Evolutionary conservation across 1,140 invertebrate genomes (phyloP), one percentile per base, ranked within the genome.

Genomic region (Caenorhabditis inopinata): DNA sequence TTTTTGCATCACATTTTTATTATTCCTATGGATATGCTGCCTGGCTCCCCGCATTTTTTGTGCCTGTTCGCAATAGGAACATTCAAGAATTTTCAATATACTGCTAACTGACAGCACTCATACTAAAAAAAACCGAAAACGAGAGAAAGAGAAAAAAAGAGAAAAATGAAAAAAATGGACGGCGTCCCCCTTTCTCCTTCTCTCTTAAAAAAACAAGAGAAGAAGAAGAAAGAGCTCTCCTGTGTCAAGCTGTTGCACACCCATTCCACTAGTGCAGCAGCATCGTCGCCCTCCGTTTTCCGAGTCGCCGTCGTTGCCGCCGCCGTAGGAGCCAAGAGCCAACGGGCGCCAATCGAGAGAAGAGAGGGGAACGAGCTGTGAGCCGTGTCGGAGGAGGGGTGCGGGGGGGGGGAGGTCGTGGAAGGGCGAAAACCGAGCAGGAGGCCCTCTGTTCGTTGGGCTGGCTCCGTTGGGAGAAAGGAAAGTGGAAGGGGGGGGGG

Each of bases 351-450:
- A 58, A 58, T n/a, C 25, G 51, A 58, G 51, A 27, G 27, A 51
- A 51, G n/a, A 4, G 21, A 51, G 23, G 23, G 7, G 49, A 51
- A 25, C 23, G 49, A 27, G 23, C 12, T 48, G 48, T 51, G 48
- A 51, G 51, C 27, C 25, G 38, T 14, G 38, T 5, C 38, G 38
- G 38, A 7, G n/a, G 16, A 21, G 6, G 58, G 32, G 32, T 29
- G 32, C 38, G 14, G 14, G 58, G 32, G 58, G 58, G 9, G 23
- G 58, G 14, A 18, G 58, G 58, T 29, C 58, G 58, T 38, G 58
- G n/a, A n/a, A n/a, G n/a, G n/a, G n/a, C n/a, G n/a, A n/a, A 68
- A 68, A 68, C 32, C 12, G 58, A 68, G 58, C 58, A 68, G 58
- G 58, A 68, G 58, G 58, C 27, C 58, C 58, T 42, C 58, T 25